Base-by-base conservation (phyloP, 2,888 invertebrate species). In the Chalcis sispes region DNA sequence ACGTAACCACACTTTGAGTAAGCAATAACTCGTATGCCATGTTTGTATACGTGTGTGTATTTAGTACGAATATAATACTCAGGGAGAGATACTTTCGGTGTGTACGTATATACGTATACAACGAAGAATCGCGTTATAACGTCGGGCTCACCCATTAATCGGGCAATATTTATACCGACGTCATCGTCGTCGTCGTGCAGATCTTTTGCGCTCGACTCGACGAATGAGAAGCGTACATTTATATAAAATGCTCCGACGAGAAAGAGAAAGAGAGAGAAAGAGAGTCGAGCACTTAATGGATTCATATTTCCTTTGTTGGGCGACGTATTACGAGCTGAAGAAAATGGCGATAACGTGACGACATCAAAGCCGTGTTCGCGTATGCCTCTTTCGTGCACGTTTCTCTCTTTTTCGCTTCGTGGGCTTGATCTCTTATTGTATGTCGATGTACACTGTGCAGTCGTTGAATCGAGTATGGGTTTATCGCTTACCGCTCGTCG, bases 261-360 rank as follows among this genome's bases (percentile, higher is more conserved):
- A 36, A 64, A 20, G 29, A 27, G 59, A 36, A 61, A 48, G 5
- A 62, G 69, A 62, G 58, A 48, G 23, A 8, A 13, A n/a, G 48
- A 25, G 42, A 32, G 13, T 10, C 18, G 42, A 25, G 8, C 0
- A 23, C 50, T 65, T 70, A 75, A 75, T 75, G 75, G 65, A 65
- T 65, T 65, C 58, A 13, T 65, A 64, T 62, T 75, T 69, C 70
- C 69, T 70, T 75, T 75, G 70, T 70, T 75, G 42, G 18, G 32
- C 50, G 66, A 59, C 66, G 50, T 20, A 50, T 42, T 52, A 29
- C 20, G 52, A 27, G 40, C 7, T 10, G 64, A 29, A 20, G 32
- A 70, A 65, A 59, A 58, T 15, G 27, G 48, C 59, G 75, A 75
- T 75, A 75, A 75, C 58, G 58, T 52, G 61, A 70, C 70, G 70